Evolutionary conservation across 2,113 vertebrate genomes (phyloP), one percentile per base, ranked within the genome.

Genomic region (Fregata magnificens): DNA sequence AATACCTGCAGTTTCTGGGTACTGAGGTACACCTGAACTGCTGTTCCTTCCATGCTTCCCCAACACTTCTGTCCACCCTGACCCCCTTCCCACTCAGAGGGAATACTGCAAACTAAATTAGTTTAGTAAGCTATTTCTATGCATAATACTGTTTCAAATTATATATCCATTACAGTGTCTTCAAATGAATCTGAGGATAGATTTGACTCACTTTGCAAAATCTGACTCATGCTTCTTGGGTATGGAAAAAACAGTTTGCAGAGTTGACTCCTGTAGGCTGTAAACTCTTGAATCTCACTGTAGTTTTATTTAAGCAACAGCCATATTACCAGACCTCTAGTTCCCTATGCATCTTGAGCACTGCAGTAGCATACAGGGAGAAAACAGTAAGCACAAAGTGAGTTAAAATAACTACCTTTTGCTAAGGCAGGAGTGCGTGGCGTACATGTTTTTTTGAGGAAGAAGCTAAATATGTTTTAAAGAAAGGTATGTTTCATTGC

Each of bases 181-280:
- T 78, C 70, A 91, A 90, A 94, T 18, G 63, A 92, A 95, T 76
- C 69, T 31, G 61, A 91, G 71, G 91, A 93, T 21, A 88, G 87
- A 73, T 95, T 94, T 97, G 96, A 97, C 78, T 96, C 96, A 96
- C 44, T 93, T 61, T 15, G 86, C 65, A 78, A 81, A 92, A 95
- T 91, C 77, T 97, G 96, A 97, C 92, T 95, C 94, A 97, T 0
- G 8, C 49, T 71, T 93, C 86, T 91, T 49, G 56, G n/a, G 91
- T 69, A 95, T 55, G 94, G 95, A 97, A 96, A 97, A 95, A 95
- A 40, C 11, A 84, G 82, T 92, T 72, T 90, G 91, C 82, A 92
- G 61, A 73, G 26, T 15, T 59, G n/a, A 78, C 59, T 97, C 59
- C 72, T 47, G 28, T 13, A 92, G 55, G 63, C 76, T 86, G 55